Evolutionary conservation across 2,888 invertebrate species (phyloP).

Genomic region (Drosophila conformis): DNA sequence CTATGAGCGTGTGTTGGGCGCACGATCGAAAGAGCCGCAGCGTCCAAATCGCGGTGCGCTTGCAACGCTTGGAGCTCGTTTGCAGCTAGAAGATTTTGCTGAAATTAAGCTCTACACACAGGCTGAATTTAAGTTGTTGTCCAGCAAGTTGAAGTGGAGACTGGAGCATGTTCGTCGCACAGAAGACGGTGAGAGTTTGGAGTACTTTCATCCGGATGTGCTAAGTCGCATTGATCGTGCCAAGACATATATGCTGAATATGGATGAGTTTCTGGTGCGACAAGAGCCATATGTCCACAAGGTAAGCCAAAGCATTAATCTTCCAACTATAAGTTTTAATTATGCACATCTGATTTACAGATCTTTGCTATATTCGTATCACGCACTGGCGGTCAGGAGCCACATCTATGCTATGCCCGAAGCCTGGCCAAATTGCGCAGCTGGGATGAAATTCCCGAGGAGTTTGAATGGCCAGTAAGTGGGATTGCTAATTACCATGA

Average conservation of each 20-base stretch:
- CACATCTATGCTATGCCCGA: constrained; percentile 42
- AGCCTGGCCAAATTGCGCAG: constrained; percentile 39
- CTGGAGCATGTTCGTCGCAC: constrained; percentile 33
- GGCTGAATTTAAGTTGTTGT: constrained; percentile 22
- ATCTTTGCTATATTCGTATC: constrained; percentile 44
- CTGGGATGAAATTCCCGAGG: constrained; percentile 45
- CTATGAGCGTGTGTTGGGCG: constrained; percentile 31
- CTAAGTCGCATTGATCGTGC: constrained; percentile 17
- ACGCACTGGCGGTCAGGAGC: constrained; percentile 31
- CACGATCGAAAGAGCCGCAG: background rate
- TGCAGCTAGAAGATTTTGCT: constrained; percentile 42
- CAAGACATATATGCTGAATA: constrained; percentile 46
- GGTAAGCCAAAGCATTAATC: constrained; percentile 6
- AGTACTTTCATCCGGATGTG: constrained; percentile 41
- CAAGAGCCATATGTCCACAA: constrained; percentile 54
- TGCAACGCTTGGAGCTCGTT: constrained; percentile 28
- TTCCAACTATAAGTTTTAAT: too few species aligned
- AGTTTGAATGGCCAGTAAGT: constrained; percentile 46
- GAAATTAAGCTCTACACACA: constrained; percentile 24
- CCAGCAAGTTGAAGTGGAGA: constrained; percentile 36
- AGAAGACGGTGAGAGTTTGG: constrained; percentile 37
- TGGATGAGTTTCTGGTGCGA: constrained; percentile 47
- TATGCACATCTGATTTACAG: constrained; percentile 2
- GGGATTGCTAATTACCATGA: background rate
- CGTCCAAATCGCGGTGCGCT: constrained; percentile 4